Evolutionary conservation across 1,140 invertebrate genomes (phyloP).

Genomic region (Globodera ellingtonae): DNA sequence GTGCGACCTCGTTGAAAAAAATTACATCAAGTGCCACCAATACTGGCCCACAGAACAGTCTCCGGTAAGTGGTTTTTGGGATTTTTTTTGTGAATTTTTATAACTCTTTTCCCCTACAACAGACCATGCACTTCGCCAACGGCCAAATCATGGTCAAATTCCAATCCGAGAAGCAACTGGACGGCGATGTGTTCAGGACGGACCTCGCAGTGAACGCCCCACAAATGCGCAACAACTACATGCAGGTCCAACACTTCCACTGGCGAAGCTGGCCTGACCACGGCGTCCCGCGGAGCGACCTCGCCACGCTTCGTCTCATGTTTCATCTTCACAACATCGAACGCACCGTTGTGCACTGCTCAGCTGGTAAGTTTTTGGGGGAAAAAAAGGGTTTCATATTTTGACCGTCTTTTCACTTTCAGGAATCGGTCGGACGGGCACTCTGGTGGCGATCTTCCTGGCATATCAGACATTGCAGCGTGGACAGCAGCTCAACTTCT

Average conservation of each 20-base stretch:
- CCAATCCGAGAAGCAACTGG: no score
- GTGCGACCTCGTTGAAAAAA: constrained; percentile 48
- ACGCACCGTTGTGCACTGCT: constrained; percentile 46
- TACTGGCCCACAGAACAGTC: constrained; percentile 33
- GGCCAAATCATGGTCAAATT: no score
- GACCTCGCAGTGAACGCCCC: neutral
- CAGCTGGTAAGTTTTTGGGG: constrained; percentile 29
- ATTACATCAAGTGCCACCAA: constrained; percentile 52
- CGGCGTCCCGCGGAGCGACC: constrained; percentile 39
- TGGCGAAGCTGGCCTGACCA: constrained; percentile 50
- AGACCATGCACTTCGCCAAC: no score
- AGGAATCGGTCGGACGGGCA: constrained; percentile 52
- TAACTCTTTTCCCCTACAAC: no score
- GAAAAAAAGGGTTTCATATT: neutral
- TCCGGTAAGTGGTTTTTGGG: neutral
- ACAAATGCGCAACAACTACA: neutral
- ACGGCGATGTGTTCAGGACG: no score
- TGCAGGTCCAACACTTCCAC: constrained; percentile 20
- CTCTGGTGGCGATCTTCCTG: constrained; percentile 49
- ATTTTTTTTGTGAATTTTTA: no score
- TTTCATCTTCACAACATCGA: constrained; percentile 9
- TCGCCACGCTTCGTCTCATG: constrained; percentile 37
- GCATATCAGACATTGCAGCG: constrained; percentile 34
- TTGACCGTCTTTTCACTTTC: neutral
- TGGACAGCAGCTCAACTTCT: constrained; percentile 41